phyloP scores from a whole-genome alignment of 2,113 vertebrate genomes.

The Dicaeum eximium region DNA sequence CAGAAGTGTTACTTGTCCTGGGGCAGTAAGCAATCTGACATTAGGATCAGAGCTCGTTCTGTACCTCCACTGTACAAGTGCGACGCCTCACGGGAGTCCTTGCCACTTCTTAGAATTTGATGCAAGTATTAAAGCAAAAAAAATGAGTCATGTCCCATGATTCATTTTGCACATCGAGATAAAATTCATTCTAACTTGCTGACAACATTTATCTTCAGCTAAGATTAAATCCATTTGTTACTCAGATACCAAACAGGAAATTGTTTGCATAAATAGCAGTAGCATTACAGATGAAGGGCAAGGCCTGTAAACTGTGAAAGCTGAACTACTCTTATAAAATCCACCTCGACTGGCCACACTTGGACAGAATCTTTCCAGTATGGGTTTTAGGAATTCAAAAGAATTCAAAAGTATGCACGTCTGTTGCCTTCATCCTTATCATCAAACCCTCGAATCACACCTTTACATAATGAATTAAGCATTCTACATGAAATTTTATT shows the following conservation, averaged over 20 bases:
- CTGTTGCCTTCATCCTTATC: not conserved
- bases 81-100: not conserved
- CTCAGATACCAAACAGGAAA: not conserved
- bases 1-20: not conserved
- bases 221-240: not conserved
- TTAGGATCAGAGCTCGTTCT: accelerated
- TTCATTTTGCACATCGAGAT: not conserved
- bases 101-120: not conserved
- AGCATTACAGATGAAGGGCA: not conserved
- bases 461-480: not conserved
- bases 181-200: not conserved
- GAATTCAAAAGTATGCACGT: not conserved
- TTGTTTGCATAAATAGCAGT: not conserved
- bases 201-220: not conserved
- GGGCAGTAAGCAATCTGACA: not conserved
- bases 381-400: not conserved
- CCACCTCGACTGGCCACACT: accelerated
- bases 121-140: not conserved
- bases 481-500: not conserved
- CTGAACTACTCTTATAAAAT: not conserved
- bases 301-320: not conserved
- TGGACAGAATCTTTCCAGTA: not conserved
- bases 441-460: not conserved
- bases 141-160: not conserved
- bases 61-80: accelerated